phyloP scores from a whole-genome alignment of 2,888 invertebrate genomes.

The Branchellion lobata region DNA sequence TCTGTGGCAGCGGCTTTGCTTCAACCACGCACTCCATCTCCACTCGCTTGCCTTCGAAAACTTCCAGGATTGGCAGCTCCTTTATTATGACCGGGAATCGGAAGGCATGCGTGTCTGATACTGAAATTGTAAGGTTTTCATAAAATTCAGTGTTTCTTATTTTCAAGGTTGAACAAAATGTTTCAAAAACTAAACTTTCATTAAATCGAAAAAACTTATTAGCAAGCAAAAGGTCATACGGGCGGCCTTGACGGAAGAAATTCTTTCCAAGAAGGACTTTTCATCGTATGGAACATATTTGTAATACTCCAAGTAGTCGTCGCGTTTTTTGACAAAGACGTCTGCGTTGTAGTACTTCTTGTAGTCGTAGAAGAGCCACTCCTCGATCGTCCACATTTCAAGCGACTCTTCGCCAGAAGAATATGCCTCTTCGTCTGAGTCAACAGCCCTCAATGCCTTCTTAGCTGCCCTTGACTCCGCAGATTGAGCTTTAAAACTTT shows the following conservation, averaged over 20 bases:
- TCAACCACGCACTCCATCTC: conserved; percentile 38
- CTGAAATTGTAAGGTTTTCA: neutral
- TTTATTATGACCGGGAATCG: conserved; percentile 40
- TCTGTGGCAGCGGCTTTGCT: conserved; percentile 27
- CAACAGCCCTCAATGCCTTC: neutral
- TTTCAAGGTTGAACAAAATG: neutral
- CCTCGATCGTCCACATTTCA: conserved; percentile 38
- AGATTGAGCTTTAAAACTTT: too few species aligned
- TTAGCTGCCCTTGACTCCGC: neutral
- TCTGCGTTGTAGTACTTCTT: conserved; percentile 13
- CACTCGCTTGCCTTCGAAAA: conserved; percentile 27
- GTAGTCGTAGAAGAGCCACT: conserved; percentile 38
- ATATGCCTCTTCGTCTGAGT: conserved; percentile 32
- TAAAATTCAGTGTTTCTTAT: neutral
- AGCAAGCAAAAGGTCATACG: too few species aligned
- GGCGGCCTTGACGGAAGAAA: conserved; percentile 35
- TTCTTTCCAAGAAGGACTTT: conserved; percentile 34
- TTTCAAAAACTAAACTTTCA: neutral
- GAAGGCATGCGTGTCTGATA: conserved; percentile 19
- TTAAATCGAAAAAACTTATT: too few species aligned
- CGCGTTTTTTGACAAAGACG: conserved; percentile 30
- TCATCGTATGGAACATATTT: conserved; percentile 32
- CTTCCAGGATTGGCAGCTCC: conserved; percentile 36
- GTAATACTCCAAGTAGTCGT: conserved; percentile 11
- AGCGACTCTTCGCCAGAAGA: conserved; percentile 42